Evolutionary conservation across 1,140 invertebrate species (phyloP).

Genomic region (Laupala kohalensis): DNA sequence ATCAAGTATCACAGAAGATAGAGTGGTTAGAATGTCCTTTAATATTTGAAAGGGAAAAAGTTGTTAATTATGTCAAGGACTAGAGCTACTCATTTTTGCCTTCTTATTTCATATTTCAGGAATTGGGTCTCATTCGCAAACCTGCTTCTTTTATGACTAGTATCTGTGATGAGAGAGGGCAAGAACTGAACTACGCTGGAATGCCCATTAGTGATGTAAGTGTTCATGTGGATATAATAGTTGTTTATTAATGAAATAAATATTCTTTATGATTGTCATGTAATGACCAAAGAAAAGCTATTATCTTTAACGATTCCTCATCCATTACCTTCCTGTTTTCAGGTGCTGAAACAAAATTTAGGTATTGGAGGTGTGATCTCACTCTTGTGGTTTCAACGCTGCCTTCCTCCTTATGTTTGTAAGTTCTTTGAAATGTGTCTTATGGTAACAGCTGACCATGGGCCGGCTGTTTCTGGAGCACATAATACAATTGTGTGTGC

Average conservation of each 20-base stretch:
- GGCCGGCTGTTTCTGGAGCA: slow-evolving; percentile 95
- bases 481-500: slow-evolving; percentile 99
- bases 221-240: too few relatives aligned
- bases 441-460: slow-evolving; percentile 98
- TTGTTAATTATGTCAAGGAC: too few relatives aligned
- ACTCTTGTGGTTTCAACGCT: slow-evolving; percentile 95
- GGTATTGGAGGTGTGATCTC: slow-evolving; percentile 97
- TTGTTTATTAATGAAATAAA: too few relatives aligned
- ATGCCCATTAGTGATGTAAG: slow-evolving; percentile 93
- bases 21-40: too few relatives aligned
- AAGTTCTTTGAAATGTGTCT: slow-evolving; percentile 99
- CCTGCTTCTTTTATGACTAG: slow-evolving; percentile 99
- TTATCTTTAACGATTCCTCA: too few relatives aligned
- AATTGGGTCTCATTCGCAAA: slow-evolving; percentile 94
- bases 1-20: too few relatives aligned
- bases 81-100: too few relatives aligned
- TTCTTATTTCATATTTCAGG: slow-evolving; percentile 39
- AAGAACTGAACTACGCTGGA: slow-evolving; percentile 94
- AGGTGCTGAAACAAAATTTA: slow-evolving; percentile 66
- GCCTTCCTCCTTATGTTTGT: slow-evolving; percentile 83
- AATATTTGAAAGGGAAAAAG: too few relatives aligned
- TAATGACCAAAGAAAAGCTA: too few relatives aligned
- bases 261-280: too few relatives aligned
- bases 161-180: slow-evolving; percentile 97
- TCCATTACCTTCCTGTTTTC: too few relatives aligned